phyloP scores from a whole-genome alignment of 2,888 invertebrate species.

The Hedychridium roseum region DNA sequence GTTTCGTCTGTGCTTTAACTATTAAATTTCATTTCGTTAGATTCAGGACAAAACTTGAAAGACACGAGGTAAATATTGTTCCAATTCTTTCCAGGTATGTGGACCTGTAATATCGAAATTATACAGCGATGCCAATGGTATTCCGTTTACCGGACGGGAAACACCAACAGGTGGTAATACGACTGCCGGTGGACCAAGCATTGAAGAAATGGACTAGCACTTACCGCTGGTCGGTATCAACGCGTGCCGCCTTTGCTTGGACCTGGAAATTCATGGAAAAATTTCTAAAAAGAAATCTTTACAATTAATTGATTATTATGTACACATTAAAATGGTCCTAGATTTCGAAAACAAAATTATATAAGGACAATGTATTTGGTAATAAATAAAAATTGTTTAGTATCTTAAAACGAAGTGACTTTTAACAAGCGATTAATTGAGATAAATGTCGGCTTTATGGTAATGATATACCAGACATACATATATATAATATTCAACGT shows the following conservation, averaged over 20 bases:
- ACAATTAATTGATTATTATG: too few relatives aligned
- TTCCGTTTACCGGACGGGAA: background rate
- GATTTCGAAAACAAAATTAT: constrained; percentile 64
- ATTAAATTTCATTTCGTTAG: too few relatives aligned
- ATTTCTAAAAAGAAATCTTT: too few relatives aligned
- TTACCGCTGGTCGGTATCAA: constrained; percentile 9
- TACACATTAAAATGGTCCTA: background rate
- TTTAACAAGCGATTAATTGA: background rate
- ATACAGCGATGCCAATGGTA: constrained; percentile 5
- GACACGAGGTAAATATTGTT: too few relatives aligned
- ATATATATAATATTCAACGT: constrained; percentile 52
- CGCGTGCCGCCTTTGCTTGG: constrained; percentile 4
- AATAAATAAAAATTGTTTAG: background rate
- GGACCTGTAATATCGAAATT: constrained; percentile 24
- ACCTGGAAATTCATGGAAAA: background rate
- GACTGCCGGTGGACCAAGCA: constrained; percentile 80
- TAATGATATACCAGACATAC: background rate
- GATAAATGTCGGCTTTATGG: background rate
- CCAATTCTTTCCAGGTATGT: constrained; percentile 39
- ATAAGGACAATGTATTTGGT: background rate
- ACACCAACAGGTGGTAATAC: constrained; percentile 29
- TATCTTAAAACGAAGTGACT: background rate
- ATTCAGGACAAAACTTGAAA: too few relatives aligned
- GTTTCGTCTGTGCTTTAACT: too few relatives aligned
- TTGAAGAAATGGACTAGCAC: constrained; percentile 77